Percentiles rank a stretch among this genome's conserved stretches.
Conservation (phyloP, 2,888 invertebrate species). For the Diloba caeruleocephala region DNA sequence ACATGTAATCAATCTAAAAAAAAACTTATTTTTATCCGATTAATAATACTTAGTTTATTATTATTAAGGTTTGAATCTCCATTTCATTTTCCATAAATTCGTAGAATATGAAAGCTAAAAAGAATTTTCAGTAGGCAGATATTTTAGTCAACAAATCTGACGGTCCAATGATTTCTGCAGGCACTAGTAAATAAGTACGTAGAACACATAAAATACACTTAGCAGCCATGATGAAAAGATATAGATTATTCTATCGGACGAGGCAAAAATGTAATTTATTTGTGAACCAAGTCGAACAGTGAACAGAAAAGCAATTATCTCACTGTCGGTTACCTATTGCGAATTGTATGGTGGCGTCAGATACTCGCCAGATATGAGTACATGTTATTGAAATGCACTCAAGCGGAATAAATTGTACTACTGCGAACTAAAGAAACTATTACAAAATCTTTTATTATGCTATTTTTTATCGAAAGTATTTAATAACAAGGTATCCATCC, state of each 20-base stretch:
- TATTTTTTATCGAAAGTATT: neutral
- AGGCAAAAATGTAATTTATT: conserved; percentile 45
- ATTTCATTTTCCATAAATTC: too few relatives aligned
- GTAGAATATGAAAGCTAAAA: too few relatives aligned
- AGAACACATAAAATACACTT: neutral
- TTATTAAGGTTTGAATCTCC: too few relatives aligned
- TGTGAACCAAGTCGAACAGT: conserved; percentile 43
- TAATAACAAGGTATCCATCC: neutral
- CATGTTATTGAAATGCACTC: conserved; percentile 37
- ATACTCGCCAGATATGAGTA: conserved; percentile 30
- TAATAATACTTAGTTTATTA: too few relatives aligned
- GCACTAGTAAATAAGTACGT: neutral
- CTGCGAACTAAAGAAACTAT: conserved; percentile 7
- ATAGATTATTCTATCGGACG: conserved; percentile 23
- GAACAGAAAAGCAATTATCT: conserved; percentile 49
- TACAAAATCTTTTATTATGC: conserved; percentile 2
- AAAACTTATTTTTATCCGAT: too few relatives aligned
- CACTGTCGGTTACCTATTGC: conserved; percentile 40
- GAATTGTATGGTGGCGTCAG: conserved; percentile 38
- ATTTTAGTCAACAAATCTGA: neutral
- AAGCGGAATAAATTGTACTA: conserved; percentile 17
- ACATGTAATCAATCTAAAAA: too few relatives aligned
- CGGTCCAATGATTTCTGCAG: neutral
- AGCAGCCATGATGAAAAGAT: conserved; percentile 20
- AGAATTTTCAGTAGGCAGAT: too few relatives aligned